Evolutionary conservation across 2,113 vertebrate genomes (phyloP), one percentile per base, ranked within the genome.

Genomic region (Cnemophilus loriae): DNA sequence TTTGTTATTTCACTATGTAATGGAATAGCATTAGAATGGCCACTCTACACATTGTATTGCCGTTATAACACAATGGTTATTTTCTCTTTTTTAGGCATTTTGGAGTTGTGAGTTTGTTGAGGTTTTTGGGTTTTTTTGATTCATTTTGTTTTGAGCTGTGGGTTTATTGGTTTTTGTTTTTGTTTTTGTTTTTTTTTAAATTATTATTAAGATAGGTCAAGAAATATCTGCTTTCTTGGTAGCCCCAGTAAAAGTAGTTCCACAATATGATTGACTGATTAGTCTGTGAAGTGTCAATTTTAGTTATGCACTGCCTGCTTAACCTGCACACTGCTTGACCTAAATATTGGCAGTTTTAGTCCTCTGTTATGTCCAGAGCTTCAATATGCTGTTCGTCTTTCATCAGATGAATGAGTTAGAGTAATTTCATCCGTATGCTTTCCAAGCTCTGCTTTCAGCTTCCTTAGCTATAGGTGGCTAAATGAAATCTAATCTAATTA

Each of bases 21-120:
- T 33, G 5, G 28, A 71, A 32, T 7, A 65, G 2, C 20, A 20
- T 57, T 35, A 46, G 47, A 24, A 9, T 11, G 4, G 3, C 5
- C 26, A 30, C 44, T 46, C 7, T 42, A 32, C 18, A 50, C 4
- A 8, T 56, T 61, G 11, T 28, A 50, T 39, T 60, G 6, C 4
- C 4, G 3, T 46, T 71, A 35, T 20, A 35, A 50, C 0, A 1
- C 0, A 9, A 44, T 17, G 5, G 4, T 53, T 59, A 10, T 4
- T 18, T 55, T 28, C 11, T 50, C 13, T 18, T 50, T 70, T 42
- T 13, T 19, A n/a, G 5, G 4, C 4, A 63, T 64, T 78, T 77
- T 9, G 26, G 10, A 4, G 3, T 46, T 60, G 4, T n/a, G 18
- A 1, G 0, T 2, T 42, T 52, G 1, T 33, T 27, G 9, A 11